Evolutionary conservation across 2,888 invertebrate species (phyloP).

Genomic region (Cactoblastis cactorum): DNA sequence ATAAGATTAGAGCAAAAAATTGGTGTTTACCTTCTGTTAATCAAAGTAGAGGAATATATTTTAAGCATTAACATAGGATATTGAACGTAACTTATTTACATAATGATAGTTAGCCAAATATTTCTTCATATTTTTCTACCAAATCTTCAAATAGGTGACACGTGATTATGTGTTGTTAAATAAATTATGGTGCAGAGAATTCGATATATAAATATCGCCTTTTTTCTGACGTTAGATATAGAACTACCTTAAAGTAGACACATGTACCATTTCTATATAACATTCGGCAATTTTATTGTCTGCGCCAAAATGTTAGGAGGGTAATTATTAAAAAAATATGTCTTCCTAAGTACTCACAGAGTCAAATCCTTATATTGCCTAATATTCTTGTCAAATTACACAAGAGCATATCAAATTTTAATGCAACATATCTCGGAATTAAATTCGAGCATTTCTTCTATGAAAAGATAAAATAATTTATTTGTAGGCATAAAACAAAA

Average conservation of each 20-base stretch:
- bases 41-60: conserved; percentile 28
- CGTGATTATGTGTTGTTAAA: conserved; percentile 44
- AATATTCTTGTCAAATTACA: conserved; percentile 1
- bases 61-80: conserved; percentile 41
- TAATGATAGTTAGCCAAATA: conserved; percentile 56
- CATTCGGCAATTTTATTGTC: too few species aligned
- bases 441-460: background rate
- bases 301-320: background rate
- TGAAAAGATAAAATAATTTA: background rate
- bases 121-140: conserved; percentile 69
- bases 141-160: conserved; percentile 46
- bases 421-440: conserved; percentile 15
- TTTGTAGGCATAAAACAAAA: background rate
- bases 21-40: conserved; percentile 20
- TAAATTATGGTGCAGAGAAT: background rate
- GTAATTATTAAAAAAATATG: conserved; percentile 11
- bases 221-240: background rate
- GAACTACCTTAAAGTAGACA: too few species aligned
- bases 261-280: too few species aligned
- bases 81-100: conserved; percentile 32
- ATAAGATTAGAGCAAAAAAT: background rate
- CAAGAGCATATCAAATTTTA: conserved; percentile 15
- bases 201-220: background rate
- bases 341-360: conserved; percentile 12
- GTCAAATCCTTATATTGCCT: background rate